phyloP scores from a whole-genome alignment of 2,888 invertebrate species.

The Linnaemya tessellans region DNA sequence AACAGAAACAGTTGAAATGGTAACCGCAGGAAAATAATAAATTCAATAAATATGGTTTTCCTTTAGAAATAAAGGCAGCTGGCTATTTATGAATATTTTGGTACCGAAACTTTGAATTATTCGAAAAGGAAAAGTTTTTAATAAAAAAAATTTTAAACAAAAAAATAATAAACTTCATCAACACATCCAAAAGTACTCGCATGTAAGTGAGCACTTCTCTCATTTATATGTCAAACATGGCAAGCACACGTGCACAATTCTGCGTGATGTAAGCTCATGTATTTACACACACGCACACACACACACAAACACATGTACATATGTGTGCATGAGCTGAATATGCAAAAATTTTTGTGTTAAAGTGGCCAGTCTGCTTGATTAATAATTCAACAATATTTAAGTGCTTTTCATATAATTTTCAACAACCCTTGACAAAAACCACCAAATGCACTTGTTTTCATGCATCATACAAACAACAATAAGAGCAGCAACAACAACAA shows the following conservation, averaged over 20 bases:
- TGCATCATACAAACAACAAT: constrained; percentile 36
- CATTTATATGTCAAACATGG: constrained; percentile 9
- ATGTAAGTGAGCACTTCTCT: background rate
- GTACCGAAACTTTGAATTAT: background rate
- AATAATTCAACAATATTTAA: constrained; percentile 73
- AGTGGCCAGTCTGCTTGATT: constrained; percentile 73
- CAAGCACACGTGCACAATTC: background rate
- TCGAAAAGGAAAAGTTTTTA: background rate
- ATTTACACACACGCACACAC: background rate
- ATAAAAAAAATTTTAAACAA: background rate
- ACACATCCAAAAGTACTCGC: background rate
- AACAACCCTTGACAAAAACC: constrained; percentile 70
- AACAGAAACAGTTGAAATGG: constrained; percentile 12
- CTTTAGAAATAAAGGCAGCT: constrained; percentile 46
- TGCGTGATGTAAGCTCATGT: background rate
- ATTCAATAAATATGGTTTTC: constrained; percentile 50
- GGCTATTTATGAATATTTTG: constrained; percentile 32
- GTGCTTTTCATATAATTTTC: constrained; percentile 73
- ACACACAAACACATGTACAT: background rate
- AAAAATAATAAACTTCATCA: constrained; percentile 62
- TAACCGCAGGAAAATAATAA: constrained; percentile 23
- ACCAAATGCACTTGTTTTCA: constrained; percentile 64
- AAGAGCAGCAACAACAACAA: constrained; percentile 5
- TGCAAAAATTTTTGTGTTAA: constrained; percentile 43
- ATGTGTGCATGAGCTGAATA: constrained; percentile 6